These are phyloP conservation scores for Sinodicranocentrus sp. DNA, from an alignment of 2,888 invertebrate species.

Conservation along the genomic window DNA sequence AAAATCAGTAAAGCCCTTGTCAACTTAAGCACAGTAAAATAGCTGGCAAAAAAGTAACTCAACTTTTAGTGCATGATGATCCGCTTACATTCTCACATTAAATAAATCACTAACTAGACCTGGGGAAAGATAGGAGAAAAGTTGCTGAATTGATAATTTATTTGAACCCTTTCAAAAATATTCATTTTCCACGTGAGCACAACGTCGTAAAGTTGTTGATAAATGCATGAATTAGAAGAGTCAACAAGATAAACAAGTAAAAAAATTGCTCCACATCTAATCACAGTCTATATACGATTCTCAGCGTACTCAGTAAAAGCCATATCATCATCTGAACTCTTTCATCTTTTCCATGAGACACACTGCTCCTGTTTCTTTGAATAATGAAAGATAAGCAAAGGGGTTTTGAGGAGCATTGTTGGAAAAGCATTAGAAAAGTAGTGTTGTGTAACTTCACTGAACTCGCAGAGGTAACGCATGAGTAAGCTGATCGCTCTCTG, in stretches of 20 bases:
- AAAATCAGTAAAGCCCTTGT: neutral
- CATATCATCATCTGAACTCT: no score
- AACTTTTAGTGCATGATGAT: neutral
- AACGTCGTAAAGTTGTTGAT: neutral
- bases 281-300: no score
- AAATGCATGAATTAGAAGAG: neutral
- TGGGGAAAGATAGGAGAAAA: neutral
- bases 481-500: neutral
- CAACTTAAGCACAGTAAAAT: neutral
- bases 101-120: neutral
- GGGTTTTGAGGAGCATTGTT: no score
- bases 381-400: no score
- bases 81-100: neutral
- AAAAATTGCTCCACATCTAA: neutral
- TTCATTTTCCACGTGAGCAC: neutral
- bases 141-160: constrained; percentile 6
- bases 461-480: neutral
- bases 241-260: neutral
- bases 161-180: neutral
- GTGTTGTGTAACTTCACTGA: no score
- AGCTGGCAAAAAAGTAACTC: neutral
- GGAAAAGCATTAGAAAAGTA: no score
- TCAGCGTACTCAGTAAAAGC: no score
- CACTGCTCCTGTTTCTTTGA: no score
- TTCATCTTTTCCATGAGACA: no score